Percentiles rank a stretch among this genome's conserved stretches.
Evolutionary conservation across 2,888 invertebrate genomes (phyloP).

Genomic region (Nebria brevicollis): DNA sequence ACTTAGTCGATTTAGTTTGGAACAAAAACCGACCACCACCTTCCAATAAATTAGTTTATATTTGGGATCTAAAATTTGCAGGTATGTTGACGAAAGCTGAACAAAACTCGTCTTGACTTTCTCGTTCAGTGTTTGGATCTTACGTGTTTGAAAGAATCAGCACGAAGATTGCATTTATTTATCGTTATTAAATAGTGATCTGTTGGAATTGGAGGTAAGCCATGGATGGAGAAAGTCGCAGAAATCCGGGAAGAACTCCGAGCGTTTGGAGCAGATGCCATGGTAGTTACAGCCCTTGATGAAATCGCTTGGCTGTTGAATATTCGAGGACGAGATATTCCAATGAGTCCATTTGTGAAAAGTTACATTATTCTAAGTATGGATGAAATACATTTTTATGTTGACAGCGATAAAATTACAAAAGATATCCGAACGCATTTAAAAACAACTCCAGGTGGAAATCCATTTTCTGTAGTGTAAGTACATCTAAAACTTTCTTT

Average conservation of each 20-base stretch:
- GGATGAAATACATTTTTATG: slow-evolving; percentile 75
- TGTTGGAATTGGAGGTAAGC: slow-evolving; percentile 63
- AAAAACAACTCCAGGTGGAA: slow-evolving; percentile 69
- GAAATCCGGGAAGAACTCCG: slow-evolving; percentile 73
- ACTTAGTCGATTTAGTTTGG: slow-evolving; percentile 86
- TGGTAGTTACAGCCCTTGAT: slow-evolving; percentile 86
- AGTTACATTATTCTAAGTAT: slow-evolving; percentile 78
- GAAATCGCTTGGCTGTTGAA: slow-evolving; percentile 91
- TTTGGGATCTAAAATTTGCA: slow-evolving; percentile 65
- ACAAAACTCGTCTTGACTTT: not conserved
- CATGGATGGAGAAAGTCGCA: slow-evolving; percentile 81
- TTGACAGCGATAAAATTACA: slow-evolving; percentile 72
- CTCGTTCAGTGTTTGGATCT: not conserved
- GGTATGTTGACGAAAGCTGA: slow-evolving; percentile 58
- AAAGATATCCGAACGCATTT: slow-evolving; percentile 62
- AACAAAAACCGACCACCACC: slow-evolving; percentile 57
- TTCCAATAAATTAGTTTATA: slow-evolving; percentile 62
- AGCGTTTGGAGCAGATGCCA: slow-evolving; percentile 74
- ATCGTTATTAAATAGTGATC: slow-evolving; percentile 31
- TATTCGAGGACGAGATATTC: slow-evolving; percentile 85
- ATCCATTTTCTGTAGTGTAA: slow-evolving; percentile 72
- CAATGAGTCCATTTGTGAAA: slow-evolving; percentile 81
- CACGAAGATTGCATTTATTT: slow-evolving; percentile 21
- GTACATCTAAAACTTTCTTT: slow-evolving; percentile 51
- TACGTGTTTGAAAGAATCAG: not conserved